A percentile compares a stretch with the other conserved stretches of the same genome.
These are phyloP conservation scores for Drosophila mettleri DNA, from an alignment of 2,888 invertebrate genomes.

Conservation along the genomic window DNA sequence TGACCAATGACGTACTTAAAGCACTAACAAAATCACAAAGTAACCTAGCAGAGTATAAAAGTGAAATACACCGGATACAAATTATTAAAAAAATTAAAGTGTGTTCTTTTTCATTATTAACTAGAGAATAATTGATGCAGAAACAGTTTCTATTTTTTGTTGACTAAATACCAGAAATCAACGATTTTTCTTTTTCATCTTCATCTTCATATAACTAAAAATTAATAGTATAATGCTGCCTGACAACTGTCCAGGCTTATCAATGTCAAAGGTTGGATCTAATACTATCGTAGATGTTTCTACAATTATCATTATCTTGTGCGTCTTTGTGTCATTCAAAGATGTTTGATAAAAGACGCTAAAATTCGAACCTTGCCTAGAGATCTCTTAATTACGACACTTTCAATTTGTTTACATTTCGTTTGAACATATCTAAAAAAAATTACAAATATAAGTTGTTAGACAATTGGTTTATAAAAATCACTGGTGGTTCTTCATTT, in stretches of 20 bases:
- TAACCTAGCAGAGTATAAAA: conserved; percentile 69
- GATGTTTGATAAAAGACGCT: conserved; percentile 26
- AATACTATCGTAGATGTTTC: conserved; percentile 14
- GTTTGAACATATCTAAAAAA: conserved; percentile 38
- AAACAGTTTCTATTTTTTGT: conserved; percentile 7
- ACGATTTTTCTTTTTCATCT: background rate
- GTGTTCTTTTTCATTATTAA: conserved; percentile 10
- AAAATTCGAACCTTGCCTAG: conserved; percentile 37
- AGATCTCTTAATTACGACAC: conserved; percentile 36
- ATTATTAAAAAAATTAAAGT: conserved; percentile 28
- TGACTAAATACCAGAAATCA: conserved; percentile 9
- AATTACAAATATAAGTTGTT: conserved; percentile 32
- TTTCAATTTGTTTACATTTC: conserved; percentile 26
- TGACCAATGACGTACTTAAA: conserved; percentile 68
- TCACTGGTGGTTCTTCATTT: conserved; percentile 73
- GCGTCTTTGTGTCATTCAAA: conserved; percentile 19
- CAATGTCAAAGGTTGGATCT: conserved; percentile 12
- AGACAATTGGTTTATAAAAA: conserved; percentile 74
- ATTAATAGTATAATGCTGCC: background rate
- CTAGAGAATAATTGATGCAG: conserved; percentile 20
- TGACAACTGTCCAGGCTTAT: conserved; percentile 7
- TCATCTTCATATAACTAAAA: background rate
- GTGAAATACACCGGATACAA: conserved; percentile 40
- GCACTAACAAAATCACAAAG: conserved; percentile 76
- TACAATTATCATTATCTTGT: conserved; percentile 27